phyloP scores from a whole-genome alignment of 2,888 invertebrate species.

The Phyllotreta cruciferae region DNA sequence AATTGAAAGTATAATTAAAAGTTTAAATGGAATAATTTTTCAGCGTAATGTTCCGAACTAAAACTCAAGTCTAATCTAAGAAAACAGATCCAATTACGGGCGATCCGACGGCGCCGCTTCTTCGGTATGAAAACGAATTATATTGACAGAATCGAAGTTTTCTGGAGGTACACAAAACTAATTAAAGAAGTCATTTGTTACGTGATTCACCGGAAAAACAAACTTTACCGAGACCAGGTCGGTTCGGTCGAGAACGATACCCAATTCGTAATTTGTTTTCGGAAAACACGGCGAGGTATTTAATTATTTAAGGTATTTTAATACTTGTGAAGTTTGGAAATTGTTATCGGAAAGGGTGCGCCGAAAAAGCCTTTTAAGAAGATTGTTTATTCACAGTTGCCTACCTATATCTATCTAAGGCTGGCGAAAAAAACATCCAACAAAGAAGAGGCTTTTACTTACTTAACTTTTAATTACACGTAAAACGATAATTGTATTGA shows the following conservation, averaged over 20 bases:
- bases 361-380: slow-evolving; percentile 20
- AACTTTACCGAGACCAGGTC: slow-evolving; percentile 19
- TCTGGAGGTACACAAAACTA: slow-evolving; percentile 31
- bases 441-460: too few species aligned
- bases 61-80: slow-evolving; percentile 17
- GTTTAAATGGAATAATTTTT: slow-evolving; percentile 15
- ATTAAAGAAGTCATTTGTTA: slow-evolving; percentile 38
- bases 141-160: slow-evolving; percentile 32
- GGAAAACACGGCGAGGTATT: slow-evolving; percentile 21
- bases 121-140: slow-evolving; percentile 28
- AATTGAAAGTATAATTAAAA: slow-evolving; percentile 4
- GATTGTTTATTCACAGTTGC: slow-evolving; percentile 15
- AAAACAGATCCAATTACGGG: slow-evolving; percentile 21
- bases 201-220: slow-evolving; percentile 31
- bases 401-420: too few species aligned
- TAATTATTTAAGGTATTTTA: slow-evolving; percentile 30
- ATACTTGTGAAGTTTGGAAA: slow-evolving; percentile 21
- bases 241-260: slow-evolving; percentile 11
- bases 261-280: slow-evolving; percentile 19
- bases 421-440: too few species aligned
- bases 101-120: not conserved
- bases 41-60: not conserved
- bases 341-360: not conserved
- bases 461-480: not conserved
- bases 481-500: not conserved